A percentile compares a stretch with the other conserved stretches of the same genome.
Conservation (phyloP, 2,888 invertebrate genomes). For the Onthophagus sagittarius region DNA sequence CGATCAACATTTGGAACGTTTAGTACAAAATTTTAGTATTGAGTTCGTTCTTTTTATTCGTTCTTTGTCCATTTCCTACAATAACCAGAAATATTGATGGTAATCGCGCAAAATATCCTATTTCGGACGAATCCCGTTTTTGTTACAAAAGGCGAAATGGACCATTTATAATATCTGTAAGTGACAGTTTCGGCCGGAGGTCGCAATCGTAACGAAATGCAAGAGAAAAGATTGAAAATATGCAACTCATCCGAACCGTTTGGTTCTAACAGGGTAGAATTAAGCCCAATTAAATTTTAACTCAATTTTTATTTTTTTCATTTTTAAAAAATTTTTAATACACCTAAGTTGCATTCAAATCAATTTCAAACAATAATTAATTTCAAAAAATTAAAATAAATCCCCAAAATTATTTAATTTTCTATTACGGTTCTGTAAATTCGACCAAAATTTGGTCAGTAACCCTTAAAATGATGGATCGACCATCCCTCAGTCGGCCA, state of each 20-base stretch:
- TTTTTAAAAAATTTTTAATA: too few relatives aligned
- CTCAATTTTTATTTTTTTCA: background rate
- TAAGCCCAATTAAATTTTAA: background rate
- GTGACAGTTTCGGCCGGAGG: constrained; percentile 45
- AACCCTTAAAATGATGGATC: constrained; percentile 42
- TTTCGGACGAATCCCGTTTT: constrained; percentile 40
- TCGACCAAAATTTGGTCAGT: constrained; percentile 36
- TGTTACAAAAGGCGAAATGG: constrained; percentile 39
- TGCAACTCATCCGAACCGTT: constrained; percentile 42
- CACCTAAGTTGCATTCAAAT: background rate
- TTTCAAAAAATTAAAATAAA: background rate
- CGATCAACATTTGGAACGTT: background rate
- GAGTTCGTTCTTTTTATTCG: background rate
- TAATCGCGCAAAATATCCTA: constrained; percentile 37
- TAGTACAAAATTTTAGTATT: too few relatives aligned
- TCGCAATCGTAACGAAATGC: constrained; percentile 42
- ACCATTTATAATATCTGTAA: constrained; percentile 48
- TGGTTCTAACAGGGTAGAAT: constrained; percentile 34
- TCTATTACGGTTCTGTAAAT: background rate
- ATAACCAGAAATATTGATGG: background rate
- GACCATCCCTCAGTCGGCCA: constrained; percentile 43
- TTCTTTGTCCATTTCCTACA: background rate
- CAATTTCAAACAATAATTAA: background rate
- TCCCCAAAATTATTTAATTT: background rate
- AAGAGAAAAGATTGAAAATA: constrained; percentile 37